Conservation (phyloP, 2,113 vertebrate species). For the Oenanthe oenanthe region DNA sequence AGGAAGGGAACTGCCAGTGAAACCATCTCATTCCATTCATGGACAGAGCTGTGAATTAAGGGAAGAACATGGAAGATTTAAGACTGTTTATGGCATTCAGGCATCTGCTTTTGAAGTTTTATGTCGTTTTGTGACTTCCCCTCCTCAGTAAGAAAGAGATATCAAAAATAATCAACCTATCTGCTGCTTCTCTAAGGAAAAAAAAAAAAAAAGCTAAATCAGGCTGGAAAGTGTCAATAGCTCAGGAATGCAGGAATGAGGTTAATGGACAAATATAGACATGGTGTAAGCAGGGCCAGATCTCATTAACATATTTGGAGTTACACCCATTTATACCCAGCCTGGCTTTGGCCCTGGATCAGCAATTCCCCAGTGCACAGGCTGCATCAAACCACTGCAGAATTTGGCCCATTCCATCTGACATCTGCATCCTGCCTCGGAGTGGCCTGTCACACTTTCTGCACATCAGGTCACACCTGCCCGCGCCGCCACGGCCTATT, state of each 20-base stretch:
- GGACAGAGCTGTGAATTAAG: background rate
- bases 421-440: conserved; percentile 84
- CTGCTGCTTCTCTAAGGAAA: background rate
- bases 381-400: conserved; percentile 19
- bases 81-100: background rate
- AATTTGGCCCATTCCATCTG: conserved; percentile 68
- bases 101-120: background rate
- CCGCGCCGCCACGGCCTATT: conserved; percentile 65
- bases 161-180: background rate
- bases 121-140: background rate
- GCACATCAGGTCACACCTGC: conserved; percentile 79
- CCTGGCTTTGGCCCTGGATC: conserved; percentile 21
- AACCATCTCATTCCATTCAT: background rate
- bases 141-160: background rate
- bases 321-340: conserved; percentile 44
- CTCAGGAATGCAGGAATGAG: conserved; percentile 13
- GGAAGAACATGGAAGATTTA: background rate
- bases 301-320: conserved; percentile 50
- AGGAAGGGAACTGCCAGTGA: background rate
- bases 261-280: conserved; percentile 8
- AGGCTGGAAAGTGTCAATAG: background rate
- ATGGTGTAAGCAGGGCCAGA: background rate
- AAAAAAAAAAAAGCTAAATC: background rate
- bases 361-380: conserved; percentile 30
- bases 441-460: conserved; percentile 61